phyloP scores from a whole-genome alignment of 2,888 invertebrate species.

The Harpalus rubripes region DNA sequence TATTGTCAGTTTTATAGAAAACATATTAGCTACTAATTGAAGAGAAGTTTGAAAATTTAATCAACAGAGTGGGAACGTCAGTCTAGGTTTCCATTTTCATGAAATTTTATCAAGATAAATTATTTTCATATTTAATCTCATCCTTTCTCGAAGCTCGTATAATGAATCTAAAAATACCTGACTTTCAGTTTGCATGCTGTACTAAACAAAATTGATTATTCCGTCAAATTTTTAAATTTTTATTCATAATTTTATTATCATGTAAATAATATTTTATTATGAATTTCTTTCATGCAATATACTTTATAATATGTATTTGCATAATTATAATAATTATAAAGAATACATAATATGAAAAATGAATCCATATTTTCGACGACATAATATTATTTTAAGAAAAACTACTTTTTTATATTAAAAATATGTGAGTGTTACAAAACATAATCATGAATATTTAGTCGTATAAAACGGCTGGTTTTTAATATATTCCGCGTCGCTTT shows the following conservation, averaged over 20 bases:
- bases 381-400: too few relatives aligned
- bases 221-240: not conserved
- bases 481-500: conserved; percentile 53
- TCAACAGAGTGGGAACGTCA: conserved; percentile 21
- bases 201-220: conserved; percentile 38
- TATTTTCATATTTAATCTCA: conserved; percentile 44
- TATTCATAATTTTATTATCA: too few relatives aligned
- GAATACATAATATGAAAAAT: too few relatives aligned
- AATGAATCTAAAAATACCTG: conserved; percentile 38
- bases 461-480: conserved; percentile 54
- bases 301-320: not conserved
- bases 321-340: too few relatives aligned
- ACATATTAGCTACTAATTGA: conserved; percentile 38
- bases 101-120: conserved; percentile 48
- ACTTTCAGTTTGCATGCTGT: not conserved
- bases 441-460: conserved; percentile 61
- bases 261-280: too few relatives aligned
- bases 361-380: too few relatives aligned
- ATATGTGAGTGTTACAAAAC: conserved; percentile 24
- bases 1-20: not conserved
- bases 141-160: not conserved
- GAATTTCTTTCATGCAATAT: not conserved
- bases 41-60: conserved; percentile 29
- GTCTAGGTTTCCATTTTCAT: conserved; percentile 27
- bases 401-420: too few relatives aligned